Base-by-base conservation (phyloP, 2,113 vertebrate species). In the Lagenorhynchus albirostris region DNA sequence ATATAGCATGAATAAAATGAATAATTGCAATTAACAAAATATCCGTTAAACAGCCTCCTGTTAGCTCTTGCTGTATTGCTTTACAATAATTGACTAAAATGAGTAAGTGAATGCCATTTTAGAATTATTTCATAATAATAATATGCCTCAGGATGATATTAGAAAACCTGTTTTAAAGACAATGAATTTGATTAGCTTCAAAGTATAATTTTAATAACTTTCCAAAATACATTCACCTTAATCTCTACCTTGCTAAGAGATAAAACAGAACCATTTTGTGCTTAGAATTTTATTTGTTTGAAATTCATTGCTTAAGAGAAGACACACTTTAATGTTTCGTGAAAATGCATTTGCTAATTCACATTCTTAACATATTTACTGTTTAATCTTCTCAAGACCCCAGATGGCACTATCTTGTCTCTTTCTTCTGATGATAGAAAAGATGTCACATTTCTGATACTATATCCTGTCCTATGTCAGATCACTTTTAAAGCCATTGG, bases 371-470 rank as follows among this genome's bases (percentile, higher is more conserved):
- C 68, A 96, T 74, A 31, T 97, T 97, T 82, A 96, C 86, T 91
- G 38, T 97, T 97, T 96, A 82, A 95, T 95, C 80, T 97, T 93
- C 63, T 84, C 76, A 94, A 73, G 88, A 82, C 82, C 97, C 96
- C 98, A 98, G 97, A 98, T 98, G 98, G 95, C 74, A 97, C 44
- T 83, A 81, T 91, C 73, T 36, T 44, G 50, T 95, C 88, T 96
- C 74, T 67, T 97, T 79, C 44, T 41, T 17, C 31, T 84, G 77
- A 41, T 67, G 17, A 25, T 94, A 97, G 53, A 95, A 82, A 50
- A 67, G 41, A 76, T 96, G 86, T 91, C 89, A 63, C 11, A 85
- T 0, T 80, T 91, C 93, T 97, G 70, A 82, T 94, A 81, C 67
- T 95, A 97, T 97, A 89, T 95, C 53, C 74, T 95, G 50, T 70